Evolutionary conservation across 1,140 invertebrate species (phyloP), one percentile per base, ranked within the genome.

Genomic region (Pogonus chalceus): DNA sequence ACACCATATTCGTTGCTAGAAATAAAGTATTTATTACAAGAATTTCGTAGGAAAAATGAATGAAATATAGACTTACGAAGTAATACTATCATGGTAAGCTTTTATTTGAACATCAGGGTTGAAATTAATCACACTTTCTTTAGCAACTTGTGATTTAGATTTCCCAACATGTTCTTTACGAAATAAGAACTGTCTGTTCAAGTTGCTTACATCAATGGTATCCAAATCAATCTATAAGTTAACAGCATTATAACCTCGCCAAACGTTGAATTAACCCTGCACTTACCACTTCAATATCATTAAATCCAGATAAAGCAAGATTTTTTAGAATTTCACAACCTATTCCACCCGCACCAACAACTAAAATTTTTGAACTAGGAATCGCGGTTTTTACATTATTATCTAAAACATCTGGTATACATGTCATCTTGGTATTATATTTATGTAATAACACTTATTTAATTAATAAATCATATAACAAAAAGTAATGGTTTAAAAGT

Each of bases 301-400:
- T 76, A 68, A 99, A 99, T 51, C 96, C 96, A 56, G 89, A 88
- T 16, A 99, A 72, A 49, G 96, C 94, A 47, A 99, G 79, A 77
- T 98, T 97, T 72, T 99, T 99, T 14, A 99, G 74, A 53, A 99
- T 81, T 73, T 99, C 97, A 77, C 96, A 99, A 56, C 97, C 97
- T 61, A 99, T 98, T 49, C 97, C 97, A 61, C 97, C 97, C 60
- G 97, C 96, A 54, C 97, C 97, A 35, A 99, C 93, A 10, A 99
- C 87, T 22, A 99, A 76, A 53, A 70, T 49, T 57, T 70, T 70
- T 3, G 65, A 35, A 26, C 57, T 61, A 14, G 58, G 51, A 51
- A 67, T 59, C 22, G 54, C 20, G 48, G 60, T 55, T 4, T 52
- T 55, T 20, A 58, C 52, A 16, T 58, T 35, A 49, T 60, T 52